Evolutionary conservation across 2,797 vertebrate genomes (phyloP).

Genomic region (Chromis chromis): DNA sequence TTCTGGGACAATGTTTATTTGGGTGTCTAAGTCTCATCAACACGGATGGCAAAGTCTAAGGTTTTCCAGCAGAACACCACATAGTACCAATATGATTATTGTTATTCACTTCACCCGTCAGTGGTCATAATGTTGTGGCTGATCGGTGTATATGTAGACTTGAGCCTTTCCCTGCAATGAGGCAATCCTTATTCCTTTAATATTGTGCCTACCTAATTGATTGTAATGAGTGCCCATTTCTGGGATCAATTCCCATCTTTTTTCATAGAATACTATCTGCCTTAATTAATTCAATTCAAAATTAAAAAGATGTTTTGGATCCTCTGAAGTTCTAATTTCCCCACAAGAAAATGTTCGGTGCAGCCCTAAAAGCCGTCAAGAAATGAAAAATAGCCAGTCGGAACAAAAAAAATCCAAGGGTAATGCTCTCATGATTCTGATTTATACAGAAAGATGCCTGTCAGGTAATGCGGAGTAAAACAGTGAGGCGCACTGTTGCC

Average conservation of each 20-base stretch:
- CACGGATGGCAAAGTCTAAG: too few species aligned
- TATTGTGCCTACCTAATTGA: too few species aligned
- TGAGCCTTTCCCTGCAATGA: too few species aligned
- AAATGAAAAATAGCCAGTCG: slow-evolving; percentile 23
- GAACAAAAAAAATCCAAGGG: slow-evolving; percentile 17
- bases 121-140: too few species aligned
- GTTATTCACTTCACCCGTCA: too few species aligned
- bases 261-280: background rate
- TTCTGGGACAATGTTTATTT: too few species aligned
- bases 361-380: slow-evolving; percentile 23
- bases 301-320: background rate
- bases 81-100: too few species aligned
- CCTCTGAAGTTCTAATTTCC: background rate
- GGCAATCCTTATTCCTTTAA: too few species aligned
- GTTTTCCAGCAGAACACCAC: too few species aligned
- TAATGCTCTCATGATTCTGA: slow-evolving; percentile 36
- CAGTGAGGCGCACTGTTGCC: slow-evolving; percentile 26
- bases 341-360: background rate
- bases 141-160: too few species aligned
- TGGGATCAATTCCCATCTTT: background rate
- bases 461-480: slow-evolving; percentile 20
- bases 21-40: too few species aligned
- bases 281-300: background rate
- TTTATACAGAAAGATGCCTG: slow-evolving; percentile 35
- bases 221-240: background rate